Percentiles rank a stretch among this genome's conserved stretches.
These are phyloP conservation scores for Cheilosia urbana DNA, from an alignment of 2,888 invertebrate species.

Conservation along the genomic window DNA sequence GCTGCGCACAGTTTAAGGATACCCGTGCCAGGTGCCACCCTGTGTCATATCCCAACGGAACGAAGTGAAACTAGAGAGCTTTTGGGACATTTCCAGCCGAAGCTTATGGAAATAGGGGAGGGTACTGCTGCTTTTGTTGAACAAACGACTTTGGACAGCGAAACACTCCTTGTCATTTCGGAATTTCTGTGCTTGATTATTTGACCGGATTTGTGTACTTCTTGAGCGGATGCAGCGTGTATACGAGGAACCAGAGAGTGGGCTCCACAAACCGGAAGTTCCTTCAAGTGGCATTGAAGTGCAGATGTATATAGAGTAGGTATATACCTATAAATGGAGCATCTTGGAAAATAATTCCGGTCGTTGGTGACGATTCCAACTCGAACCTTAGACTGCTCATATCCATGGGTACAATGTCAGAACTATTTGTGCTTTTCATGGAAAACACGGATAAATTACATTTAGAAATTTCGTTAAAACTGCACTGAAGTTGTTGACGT, in stretches of 20 bases:
- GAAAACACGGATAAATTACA: constrained; percentile 16
- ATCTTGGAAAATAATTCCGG: constrained; percentile 64
- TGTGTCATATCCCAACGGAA: constrained; percentile 39
- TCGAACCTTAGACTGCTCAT: background rate
- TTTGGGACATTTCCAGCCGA: constrained; percentile 61
- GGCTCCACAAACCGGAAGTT: constrained; percentile 38
- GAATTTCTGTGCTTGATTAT: constrained; percentile 43
- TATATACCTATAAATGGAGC: constrained; percentile 1
- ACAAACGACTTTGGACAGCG: constrained; percentile 36
- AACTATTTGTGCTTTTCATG: constrained; percentile 41
- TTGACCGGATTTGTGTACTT: constrained; percentile 59
- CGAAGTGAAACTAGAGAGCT: constrained; percentile 41
- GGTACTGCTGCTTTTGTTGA: constrained; percentile 36
- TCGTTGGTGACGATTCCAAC: constrained; percentile 46
- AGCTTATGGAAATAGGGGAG: constrained; percentile 38
- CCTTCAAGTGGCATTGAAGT: constrained; percentile 57
- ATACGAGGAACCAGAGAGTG: background rate
- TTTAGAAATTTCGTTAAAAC: constrained; percentile 25
- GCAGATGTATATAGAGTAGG: background rate
- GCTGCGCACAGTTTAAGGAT: constrained; percentile 41
- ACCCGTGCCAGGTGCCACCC: constrained; percentile 38
- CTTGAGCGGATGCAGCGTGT: constrained; percentile 25
- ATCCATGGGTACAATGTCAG: constrained; percentile 1
- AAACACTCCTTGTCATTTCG: background rate
- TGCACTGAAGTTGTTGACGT: constrained; percentile 53